Evolutionary conservation across 2,888 invertebrate species (phyloP).

Genomic region (Agriopis marginaria): DNA sequence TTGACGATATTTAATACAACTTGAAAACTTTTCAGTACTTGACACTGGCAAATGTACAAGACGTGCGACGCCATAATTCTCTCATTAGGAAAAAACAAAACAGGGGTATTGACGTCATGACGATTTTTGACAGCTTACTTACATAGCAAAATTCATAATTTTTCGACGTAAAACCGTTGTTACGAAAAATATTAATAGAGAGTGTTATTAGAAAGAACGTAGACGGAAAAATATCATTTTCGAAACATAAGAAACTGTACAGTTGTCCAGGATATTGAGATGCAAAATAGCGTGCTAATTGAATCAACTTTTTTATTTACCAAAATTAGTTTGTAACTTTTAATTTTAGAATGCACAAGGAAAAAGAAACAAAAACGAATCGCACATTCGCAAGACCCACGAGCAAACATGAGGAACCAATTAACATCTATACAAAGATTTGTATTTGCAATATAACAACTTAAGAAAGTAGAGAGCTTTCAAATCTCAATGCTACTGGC

Average conservation of each 20-base stretch:
- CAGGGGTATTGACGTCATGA: no score
- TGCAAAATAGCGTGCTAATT: neutral
- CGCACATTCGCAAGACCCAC: constrained; percentile 17
- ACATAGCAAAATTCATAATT: no score
- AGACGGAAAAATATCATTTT: neutral
- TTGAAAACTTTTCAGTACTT: no score
- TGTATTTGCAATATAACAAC: constrained; percentile 27
- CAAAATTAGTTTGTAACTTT: neutral
- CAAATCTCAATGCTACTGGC: constrained; percentile 35
- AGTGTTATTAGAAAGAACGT: neutral
- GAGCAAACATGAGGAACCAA: constrained; percentile 21
- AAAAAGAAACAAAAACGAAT: constrained; percentile 12
- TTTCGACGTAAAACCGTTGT: no score
- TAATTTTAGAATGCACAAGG: constrained; percentile 6
- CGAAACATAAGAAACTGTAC: neutral
- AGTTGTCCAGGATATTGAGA: neutral
- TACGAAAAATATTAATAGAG: no score
- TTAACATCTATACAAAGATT: constrained; percentile 30
- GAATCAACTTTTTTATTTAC: neutral
- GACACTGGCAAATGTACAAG: no score
- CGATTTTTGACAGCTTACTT: no score
- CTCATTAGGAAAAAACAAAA: no score
- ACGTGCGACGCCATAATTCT: no score
- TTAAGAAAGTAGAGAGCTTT: constrained; percentile 38
- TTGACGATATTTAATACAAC: no score